A percentile compares a stretch with the other conserved stretches of the same genome.
Evolutionary conservation across 2,113 vertebrate species (phyloP).

Genomic region (Bettongia penicillata): DNA sequence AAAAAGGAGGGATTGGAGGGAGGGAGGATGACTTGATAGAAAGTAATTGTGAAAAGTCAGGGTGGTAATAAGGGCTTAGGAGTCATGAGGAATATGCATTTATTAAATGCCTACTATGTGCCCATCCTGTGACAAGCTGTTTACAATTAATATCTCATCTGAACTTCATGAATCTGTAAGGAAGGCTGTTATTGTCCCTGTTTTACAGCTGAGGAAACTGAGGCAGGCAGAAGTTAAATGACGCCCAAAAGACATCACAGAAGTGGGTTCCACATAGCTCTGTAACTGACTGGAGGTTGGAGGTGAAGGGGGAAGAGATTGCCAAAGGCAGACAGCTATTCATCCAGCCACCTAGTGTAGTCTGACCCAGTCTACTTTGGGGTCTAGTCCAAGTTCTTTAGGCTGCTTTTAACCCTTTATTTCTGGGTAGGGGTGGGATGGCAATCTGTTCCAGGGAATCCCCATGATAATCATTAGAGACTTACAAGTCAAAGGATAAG

Average conservation of each 20-base stretch:
- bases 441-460: neutral
- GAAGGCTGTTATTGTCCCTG: too few relatives aligned
- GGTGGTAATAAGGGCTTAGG: neutral
- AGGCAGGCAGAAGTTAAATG: neutral
- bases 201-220: neutral
- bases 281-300: neutral
- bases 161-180: neutral
- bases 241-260: constrained; percentile 35
- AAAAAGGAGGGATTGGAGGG: too few relatives aligned
- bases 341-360: neutral
- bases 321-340: neutral
- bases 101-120: neutral
- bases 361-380: constrained; percentile 22
- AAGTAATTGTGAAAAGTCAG: neutral
- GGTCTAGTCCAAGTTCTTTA: constrained; percentile 41
- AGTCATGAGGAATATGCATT: neutral
- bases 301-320: neutral
- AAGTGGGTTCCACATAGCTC: neutral
- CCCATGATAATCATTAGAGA: neutral
- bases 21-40: neutral
- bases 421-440: neutral
- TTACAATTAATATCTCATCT: neutral
- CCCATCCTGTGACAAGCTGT: neutral
- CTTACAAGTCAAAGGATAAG: neutral
- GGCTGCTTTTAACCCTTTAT: constrained; percentile 13